Conservation (phyloP, 2,797 vertebrate genomes). For the Propithecus deckenii region DNA sequence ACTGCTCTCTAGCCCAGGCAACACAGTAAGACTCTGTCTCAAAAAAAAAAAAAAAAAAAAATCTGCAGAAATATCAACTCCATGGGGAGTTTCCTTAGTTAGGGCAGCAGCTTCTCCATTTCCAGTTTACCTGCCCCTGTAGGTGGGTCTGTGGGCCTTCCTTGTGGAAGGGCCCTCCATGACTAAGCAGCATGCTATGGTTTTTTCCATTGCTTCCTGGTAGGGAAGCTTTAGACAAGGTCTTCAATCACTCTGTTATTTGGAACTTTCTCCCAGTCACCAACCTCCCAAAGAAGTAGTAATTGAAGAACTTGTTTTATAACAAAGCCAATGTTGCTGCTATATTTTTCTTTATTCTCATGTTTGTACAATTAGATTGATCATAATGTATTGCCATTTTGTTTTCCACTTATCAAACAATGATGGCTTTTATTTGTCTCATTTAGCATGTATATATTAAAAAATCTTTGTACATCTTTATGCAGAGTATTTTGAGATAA, state of each 20-base stretch:
- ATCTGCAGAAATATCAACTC: not conserved
- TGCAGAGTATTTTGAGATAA: slow-evolving; percentile 26
- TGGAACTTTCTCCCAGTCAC: not conserved
- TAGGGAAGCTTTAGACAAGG: not conserved
- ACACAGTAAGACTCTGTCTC: not conserved
- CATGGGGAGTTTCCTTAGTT: not conserved
- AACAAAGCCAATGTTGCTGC: not conserved
- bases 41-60: not conserved
- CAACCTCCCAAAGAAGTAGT: not conserved
- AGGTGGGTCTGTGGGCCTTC: not conserved
- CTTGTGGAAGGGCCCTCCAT: not conserved
- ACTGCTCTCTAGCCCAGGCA: not conserved
- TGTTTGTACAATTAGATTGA: not conserved
- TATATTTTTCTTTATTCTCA: not conserved
- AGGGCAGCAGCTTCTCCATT: not conserved
- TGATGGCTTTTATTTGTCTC: not conserved
- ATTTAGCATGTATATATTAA: not conserved
- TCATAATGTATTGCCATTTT: not conserved
- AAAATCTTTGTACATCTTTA: not conserved
- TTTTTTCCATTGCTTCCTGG: not conserved
- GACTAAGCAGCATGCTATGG: not conserved
- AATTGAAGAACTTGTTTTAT: not conserved
- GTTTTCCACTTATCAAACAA: not conserved
- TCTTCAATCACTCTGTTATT: not conserved
- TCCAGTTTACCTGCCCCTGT: not conserved